phyloP scores from a whole-genome alignment of 2,113 vertebrate species.

The Vulpes vulpes region DNA sequence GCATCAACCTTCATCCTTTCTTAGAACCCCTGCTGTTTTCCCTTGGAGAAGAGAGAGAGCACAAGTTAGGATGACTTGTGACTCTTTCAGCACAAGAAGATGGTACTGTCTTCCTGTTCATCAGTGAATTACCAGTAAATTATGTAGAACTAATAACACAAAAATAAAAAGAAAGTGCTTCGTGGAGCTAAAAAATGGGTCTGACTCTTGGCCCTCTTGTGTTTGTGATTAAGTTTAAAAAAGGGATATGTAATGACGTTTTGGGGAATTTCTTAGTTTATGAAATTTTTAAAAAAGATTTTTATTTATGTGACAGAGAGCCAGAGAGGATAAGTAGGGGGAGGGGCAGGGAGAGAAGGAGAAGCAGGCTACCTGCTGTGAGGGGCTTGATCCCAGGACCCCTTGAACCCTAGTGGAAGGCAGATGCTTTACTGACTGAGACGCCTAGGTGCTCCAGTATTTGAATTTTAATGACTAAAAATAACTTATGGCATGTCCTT shows the following conservation, averaged over 20 bases:
- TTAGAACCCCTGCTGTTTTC: not conserved
- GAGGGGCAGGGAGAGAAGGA: no score
- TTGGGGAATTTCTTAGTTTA: not conserved
- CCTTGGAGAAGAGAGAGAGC: not conserved
- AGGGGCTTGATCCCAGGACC: no score
- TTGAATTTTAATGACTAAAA: constrained; percentile 24
- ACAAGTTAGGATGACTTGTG: not conserved
- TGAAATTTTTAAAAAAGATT: no score
- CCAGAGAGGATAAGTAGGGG: no score
- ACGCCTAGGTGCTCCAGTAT: not conserved
- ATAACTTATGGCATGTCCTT: not conserved
- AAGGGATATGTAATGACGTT: not conserved
- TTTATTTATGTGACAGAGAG: no score
- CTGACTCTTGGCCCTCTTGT: not conserved
- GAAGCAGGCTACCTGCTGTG: no score
- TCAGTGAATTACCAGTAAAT: not conserved
- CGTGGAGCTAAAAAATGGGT: not conserved
- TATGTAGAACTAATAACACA: not conserved
- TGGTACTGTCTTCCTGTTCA: not conserved
- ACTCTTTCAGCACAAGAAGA: not conserved
- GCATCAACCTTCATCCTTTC: no score
- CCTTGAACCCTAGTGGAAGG: no score
- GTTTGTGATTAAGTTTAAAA: not conserved
- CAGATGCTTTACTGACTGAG: no score
- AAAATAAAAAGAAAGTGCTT: not conserved